Percentiles rank a stretch among this genome's conserved stretches.
These are phyloP conservation scores for Columbina picui DNA, from an alignment of 2,113 vertebrate species.

Conservation along the genomic window DNA sequence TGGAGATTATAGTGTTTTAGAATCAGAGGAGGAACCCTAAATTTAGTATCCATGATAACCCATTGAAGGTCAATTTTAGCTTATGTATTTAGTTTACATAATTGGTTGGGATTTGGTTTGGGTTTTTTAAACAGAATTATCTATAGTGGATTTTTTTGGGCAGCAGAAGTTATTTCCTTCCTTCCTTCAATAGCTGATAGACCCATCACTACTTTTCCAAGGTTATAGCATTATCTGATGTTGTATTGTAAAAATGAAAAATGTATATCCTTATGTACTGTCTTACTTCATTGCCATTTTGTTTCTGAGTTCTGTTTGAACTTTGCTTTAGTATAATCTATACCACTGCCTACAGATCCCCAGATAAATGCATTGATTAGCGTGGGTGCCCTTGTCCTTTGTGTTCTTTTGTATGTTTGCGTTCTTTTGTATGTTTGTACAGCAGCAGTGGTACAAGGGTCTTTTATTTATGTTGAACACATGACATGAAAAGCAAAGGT, in stretches of 20 bases:
- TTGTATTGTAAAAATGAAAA: neutral
- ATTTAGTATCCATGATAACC: neutral
- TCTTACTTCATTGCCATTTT: neutral
- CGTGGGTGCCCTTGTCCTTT: neutral
- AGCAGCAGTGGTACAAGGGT: neutral
- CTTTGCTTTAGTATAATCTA: neutral
- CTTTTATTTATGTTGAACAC: neutral
- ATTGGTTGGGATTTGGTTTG: neutral
- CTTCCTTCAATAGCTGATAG: neutral
- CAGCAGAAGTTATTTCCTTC: neutral
- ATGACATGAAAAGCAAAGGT: neutral
- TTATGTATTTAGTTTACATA: neutral
- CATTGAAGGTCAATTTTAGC: neutral
- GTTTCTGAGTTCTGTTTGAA: neutral
- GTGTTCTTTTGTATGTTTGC: neutral
- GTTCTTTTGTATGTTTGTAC: neutral
- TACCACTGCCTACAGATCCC: neutral
- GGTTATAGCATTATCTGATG: neutral
- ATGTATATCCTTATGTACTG: neutral
- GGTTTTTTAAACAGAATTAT: neutral
- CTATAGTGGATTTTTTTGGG: neutral
- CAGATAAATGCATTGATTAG: neutral
- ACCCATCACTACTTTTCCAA: neutral
- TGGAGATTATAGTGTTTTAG: neutral
- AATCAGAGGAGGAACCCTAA: neutral